phyloP scores from a whole-genome alignment of 2,113 vertebrate species.

The Cochlearius cochlearius region DNA sequence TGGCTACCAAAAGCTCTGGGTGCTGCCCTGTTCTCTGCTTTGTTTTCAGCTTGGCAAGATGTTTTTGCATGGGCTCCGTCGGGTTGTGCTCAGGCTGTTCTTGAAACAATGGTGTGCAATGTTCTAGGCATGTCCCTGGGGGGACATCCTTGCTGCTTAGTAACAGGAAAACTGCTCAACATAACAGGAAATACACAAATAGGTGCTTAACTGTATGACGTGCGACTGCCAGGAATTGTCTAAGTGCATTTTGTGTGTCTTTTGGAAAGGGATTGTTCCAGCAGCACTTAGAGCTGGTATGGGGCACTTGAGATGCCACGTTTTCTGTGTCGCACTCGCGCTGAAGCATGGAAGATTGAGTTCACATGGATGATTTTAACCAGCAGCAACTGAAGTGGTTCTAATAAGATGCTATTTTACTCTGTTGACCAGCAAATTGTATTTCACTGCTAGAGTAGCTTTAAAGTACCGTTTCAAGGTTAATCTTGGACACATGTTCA shows the following conservation, averaged over 20 bases:
- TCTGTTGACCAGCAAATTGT: neutral
- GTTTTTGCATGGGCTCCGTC: rapidly evolving
- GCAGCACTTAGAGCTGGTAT: neutral
- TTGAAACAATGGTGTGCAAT: neutral
- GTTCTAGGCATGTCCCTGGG: neutral
- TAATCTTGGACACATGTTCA: neutral
- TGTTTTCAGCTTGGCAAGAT: neutral
- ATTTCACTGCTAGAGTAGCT: neutral
- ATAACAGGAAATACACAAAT: conserved; percentile 16
- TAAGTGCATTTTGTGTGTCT: neutral
- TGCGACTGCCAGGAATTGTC: neutral
- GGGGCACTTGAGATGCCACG: rapidly evolving
- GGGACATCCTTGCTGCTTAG: neutral
- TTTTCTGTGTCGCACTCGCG: neutral
- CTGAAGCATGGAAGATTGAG: neutral
- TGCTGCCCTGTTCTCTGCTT: neutral
- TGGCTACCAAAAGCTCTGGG: neutral
- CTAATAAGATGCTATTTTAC: neutral
- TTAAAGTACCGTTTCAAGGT: neutral
- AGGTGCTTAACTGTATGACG: neutral
- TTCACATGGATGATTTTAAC: neutral
- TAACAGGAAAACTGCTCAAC: conserved; percentile 10
- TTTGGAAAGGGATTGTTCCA: neutral
- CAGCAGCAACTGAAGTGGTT: neutral
- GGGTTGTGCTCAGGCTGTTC: neutral